Conservation (phyloP, 2,797 vertebrate genomes). For the Silurus lanzhouensis region DNA sequence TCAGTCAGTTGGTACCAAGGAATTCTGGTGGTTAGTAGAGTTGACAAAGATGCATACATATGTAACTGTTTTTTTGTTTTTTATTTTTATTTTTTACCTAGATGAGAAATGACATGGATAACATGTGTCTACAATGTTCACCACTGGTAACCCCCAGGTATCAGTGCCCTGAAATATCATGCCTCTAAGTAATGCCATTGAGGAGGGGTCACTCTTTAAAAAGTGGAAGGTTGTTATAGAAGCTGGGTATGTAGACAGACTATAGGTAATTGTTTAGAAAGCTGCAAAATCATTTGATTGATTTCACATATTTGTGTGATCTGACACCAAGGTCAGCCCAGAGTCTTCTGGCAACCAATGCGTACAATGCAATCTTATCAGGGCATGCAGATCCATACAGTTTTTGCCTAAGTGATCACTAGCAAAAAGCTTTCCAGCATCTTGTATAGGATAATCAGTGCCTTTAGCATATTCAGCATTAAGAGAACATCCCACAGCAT, state of each 20-base stretch:
- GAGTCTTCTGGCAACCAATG: not conserved
- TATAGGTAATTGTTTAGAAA: constrained; percentile 1
- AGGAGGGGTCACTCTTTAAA: not conserved
- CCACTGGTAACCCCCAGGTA: not conserved
- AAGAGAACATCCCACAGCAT: not conserved
- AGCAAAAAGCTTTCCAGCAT: not conserved
- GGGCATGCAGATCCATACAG: not conserved
- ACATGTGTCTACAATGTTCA: not conserved
- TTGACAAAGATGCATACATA: not conserved
- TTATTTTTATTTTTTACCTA: not conserved
- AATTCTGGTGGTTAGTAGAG: not conserved
- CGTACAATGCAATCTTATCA: not conserved
- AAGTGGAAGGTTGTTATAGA: not conserved
- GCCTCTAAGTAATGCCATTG: not conserved
- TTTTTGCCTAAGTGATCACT: not conserved
- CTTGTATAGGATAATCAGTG: not conserved
- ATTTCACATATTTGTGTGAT: not conserved
- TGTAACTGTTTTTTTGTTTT: not conserved
- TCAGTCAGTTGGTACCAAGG: not conserved
- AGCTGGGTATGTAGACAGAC: not conserved
- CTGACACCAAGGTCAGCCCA: not conserved
- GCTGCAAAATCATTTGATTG: not conserved
- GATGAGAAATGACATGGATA: not conserved
- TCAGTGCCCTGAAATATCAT: not conserved
- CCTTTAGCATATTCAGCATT: constrained; percentile 3